Conservation (phyloP, 2,113 vertebrate species). For the Pituophis catenifer region DNA sequence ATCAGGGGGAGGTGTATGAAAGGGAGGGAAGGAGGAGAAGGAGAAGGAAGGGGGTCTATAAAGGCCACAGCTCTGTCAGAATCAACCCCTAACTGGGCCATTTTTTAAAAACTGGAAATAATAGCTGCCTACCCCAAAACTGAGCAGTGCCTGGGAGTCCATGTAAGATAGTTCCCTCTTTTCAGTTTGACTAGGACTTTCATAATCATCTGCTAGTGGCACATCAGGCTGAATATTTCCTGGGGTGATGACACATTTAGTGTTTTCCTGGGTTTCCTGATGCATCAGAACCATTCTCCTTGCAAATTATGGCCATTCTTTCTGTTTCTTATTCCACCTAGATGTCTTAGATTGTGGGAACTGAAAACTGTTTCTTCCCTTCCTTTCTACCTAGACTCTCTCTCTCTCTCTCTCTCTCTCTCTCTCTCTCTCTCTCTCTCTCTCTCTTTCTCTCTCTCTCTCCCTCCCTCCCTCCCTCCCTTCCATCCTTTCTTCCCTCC, state of each 20-base stretch:
- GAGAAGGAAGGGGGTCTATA: not conserved
- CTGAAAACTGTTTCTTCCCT: too few relatives aligned
- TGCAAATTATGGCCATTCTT: not conserved
- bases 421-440: too few relatives aligned
- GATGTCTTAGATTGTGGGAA: not conserved
- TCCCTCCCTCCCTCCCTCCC: too few relatives aligned
- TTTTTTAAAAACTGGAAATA: not conserved
- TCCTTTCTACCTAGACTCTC: not conserved
- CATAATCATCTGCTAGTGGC: not conserved
- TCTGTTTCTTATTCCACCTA: not conserved
- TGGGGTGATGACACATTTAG: not conserved
- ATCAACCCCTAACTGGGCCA: not conserved
- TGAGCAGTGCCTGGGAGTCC: not conserved
- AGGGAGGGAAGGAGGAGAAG: too few relatives aligned
- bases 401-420: too few relatives aligned
- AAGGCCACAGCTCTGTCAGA: rapidly evolving
- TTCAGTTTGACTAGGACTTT: not conserved
- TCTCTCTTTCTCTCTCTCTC: too few relatives aligned
- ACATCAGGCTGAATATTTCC: not conserved
- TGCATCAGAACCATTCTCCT: not conserved
- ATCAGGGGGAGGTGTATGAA: not conserved
- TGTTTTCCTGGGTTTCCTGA: not conserved
- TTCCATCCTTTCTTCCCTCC: too few relatives aligned
- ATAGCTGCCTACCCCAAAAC: not conserved
- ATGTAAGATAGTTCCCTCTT: not conserved